Conservation (phyloP, 2,113 vertebrate species). For the Ursus arctos region DNA sequence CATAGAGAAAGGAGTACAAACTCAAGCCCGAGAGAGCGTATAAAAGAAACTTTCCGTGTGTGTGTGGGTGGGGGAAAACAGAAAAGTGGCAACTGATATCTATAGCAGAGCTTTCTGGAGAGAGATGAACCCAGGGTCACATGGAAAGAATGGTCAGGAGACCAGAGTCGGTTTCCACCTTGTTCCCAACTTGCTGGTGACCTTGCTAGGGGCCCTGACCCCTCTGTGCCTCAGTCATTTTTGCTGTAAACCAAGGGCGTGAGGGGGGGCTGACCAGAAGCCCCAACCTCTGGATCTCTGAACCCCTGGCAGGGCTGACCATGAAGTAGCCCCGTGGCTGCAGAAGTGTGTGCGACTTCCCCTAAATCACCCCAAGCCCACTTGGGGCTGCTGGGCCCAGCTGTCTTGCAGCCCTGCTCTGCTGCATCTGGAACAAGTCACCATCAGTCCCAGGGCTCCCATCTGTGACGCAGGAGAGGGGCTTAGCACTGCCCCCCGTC, state of each 20-base stretch:
- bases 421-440: background rate
- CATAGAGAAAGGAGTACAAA: background rate
- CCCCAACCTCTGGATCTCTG: background rate
- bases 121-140: background rate
- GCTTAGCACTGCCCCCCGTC: fast-evolving
- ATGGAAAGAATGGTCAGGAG: background rate
- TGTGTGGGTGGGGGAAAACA: background rate
- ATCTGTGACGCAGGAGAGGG: background rate
- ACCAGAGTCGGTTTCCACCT: background rate
- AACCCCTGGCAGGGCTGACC: background rate
- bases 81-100: too few relatives aligned
- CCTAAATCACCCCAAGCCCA: background rate
- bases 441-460: background rate
- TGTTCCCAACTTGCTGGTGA: background rate
- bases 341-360: background rate
- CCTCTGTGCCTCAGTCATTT: background rate
- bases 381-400: too few relatives aligned
- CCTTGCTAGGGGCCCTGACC: background rate
- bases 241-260: background rate
- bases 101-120: background rate
- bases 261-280: background rate
- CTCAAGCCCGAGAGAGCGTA: background rate
- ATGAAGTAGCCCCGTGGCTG: fast-evolving
- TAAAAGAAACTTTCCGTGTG: background rate
- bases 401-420: background rate